phyloP scores from a whole-genome alignment of 2,888 invertebrate genomes.

The Thereva unica region DNA sequence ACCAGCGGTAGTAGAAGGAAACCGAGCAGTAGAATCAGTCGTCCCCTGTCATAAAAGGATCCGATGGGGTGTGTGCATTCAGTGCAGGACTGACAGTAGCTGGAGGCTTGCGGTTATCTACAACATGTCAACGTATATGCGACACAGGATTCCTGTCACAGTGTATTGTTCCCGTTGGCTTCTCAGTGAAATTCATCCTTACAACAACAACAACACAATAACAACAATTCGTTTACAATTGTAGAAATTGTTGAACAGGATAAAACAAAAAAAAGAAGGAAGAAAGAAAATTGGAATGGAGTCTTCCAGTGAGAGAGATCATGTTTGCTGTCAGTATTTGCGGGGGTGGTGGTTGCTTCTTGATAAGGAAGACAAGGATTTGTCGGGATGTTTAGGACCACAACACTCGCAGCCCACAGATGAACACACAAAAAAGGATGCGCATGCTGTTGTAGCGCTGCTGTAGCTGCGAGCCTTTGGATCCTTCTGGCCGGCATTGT shows the following conservation, averaged over 20 bases:
- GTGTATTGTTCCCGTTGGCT: conserved; percentile 21
- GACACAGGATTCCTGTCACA: conserved; percentile 30
- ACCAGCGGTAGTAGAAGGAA: too few relatives aligned
- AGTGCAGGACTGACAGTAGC: conserved; percentile 32
- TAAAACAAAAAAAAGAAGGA: conserved; percentile 11
- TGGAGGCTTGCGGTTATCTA: conserved; percentile 29
- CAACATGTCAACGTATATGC: conserved; percentile 32
- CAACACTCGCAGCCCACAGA: background rate
- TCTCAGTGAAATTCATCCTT: conserved; percentile 27
- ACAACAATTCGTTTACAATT: background rate
- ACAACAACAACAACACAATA: conserved; percentile 18
- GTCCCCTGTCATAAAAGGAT: conserved; percentile 23
- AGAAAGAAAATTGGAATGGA: conserved; percentile 10
- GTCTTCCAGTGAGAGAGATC: conserved; percentile 5
- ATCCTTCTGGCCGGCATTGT: background rate
- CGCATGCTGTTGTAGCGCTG: too few relatives aligned
- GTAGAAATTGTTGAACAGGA: background rate
- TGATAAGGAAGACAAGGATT: conserved; percentile 17
- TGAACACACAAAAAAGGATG: too few relatives aligned
- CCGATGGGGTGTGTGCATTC: conserved; percentile 25
- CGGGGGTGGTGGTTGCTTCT: conserved; percentile 12
- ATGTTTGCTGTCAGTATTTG: conserved; percentile 1
- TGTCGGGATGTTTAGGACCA: background rate
- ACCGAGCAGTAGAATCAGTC: too few relatives aligned
- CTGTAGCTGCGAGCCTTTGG: too few relatives aligned